Conservation (phyloP, 2,113 vertebrate genomes). For the Orthochromis indermauri region DNA sequence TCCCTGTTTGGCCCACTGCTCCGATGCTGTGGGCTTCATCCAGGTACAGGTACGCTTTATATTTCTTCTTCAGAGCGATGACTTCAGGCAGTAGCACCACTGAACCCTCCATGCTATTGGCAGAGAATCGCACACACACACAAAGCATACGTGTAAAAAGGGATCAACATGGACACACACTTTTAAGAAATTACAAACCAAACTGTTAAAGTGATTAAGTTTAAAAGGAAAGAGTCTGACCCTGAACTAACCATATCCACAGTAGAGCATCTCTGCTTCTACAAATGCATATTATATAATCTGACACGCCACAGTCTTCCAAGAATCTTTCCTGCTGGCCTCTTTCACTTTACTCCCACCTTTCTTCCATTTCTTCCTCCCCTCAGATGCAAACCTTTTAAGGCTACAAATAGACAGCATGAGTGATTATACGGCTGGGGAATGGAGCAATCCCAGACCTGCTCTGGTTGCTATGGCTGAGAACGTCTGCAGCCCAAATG, state of each 20-base stretch:
- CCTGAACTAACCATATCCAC: not conserved
- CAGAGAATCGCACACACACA: not conserved
- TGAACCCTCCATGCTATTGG: slow-evolving; percentile 88
- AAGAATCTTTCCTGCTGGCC: slow-evolving; percentile 4
- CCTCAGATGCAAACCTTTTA: slow-evolving; percentile 35
- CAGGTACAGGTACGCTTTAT: slow-evolving; percentile 90
- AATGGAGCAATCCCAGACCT: slow-evolving; percentile 38
- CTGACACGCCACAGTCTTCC: not conserved
- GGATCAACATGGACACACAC: not conserved
- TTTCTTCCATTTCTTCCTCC: slow-evolving; percentile 6
- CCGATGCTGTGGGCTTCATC: slow-evolving; percentile 95
- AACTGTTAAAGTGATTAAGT: not conserved
- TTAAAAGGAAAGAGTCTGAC: not conserved
- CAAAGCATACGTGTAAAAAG: not conserved
- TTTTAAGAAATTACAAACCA: not conserved
- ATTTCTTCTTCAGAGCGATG: slow-evolving; percentile 88
- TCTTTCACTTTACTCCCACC: slow-evolving; percentile 14
- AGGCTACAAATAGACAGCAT: slow-evolving; percentile 30
- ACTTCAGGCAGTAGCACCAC: slow-evolving; percentile 82
- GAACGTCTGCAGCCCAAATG: slow-evolving; percentile 35
- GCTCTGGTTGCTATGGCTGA: slow-evolving; percentile 1
- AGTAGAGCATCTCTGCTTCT: not conserved
- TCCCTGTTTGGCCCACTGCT: slow-evolving; percentile 75
- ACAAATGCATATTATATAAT: slow-evolving; percentile 8
- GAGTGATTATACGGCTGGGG: not conserved